phyloP scores from a whole-genome alignment of 2,797 vertebrate genomes.

The Halcyon leucocephala region DNA sequence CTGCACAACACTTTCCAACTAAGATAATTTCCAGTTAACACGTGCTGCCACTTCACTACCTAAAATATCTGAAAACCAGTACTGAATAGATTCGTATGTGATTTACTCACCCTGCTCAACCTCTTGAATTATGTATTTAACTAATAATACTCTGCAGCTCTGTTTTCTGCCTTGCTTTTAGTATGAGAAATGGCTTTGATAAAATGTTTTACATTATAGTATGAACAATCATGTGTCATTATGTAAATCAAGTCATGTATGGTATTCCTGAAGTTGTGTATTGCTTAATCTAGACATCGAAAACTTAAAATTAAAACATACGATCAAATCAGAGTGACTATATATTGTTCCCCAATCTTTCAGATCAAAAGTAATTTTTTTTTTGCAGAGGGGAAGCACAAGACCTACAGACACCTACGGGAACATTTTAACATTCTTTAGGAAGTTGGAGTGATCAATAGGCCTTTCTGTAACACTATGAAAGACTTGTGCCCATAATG shows the following conservation, averaged over 20 bases:
- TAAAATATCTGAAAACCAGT: neutral
- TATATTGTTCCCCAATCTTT: neutral
- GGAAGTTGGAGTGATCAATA: neutral
- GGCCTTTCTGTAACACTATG: neutral
- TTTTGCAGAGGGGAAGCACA: neutral
- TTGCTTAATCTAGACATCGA: neutral
- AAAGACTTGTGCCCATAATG: neutral
- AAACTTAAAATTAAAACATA: neutral
- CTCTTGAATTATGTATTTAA: neutral
- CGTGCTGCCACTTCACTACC: neutral
- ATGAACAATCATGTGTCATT: neutral
- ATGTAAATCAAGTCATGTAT: neutral
- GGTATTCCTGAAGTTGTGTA: neutral
- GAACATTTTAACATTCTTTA: neutral
- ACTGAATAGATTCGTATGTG: neutral
- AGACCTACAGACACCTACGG: neutral
- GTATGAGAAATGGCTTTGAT: neutral
- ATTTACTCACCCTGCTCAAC: neutral
- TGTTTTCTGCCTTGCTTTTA: neutral
- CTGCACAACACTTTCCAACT: neutral
- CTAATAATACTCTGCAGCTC: neutral
- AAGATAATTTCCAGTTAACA: neutral
- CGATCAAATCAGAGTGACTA: neutral
- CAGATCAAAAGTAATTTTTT: neutral
- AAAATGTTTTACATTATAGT: neutral